Evolutionary conservation across 2,888 invertebrate species (phyloP).

Genomic region (Heliconius erato): DNA sequence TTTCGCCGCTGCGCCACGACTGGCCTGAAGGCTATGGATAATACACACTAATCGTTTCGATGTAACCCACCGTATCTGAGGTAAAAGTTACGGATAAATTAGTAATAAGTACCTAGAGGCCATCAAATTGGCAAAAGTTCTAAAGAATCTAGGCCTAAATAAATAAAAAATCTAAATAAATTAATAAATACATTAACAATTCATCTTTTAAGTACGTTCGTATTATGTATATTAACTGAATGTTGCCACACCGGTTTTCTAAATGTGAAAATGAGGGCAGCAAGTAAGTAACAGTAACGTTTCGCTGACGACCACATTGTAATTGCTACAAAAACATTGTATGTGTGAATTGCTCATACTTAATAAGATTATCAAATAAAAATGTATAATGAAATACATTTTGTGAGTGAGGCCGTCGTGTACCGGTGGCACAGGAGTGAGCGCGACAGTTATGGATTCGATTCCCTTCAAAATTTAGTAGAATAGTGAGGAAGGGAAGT

Average conservation of each 20-base stretch:
- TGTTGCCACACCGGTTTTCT: slow-evolving; percentile 34
- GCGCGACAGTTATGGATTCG: too few species aligned
- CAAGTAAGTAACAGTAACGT: slow-evolving; percentile 29
- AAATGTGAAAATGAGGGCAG: slow-evolving; percentile 36
- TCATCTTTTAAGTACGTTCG: background rate
- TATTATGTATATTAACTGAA: slow-evolving; percentile 12
- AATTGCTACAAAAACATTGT: slow-evolving; percentile 13
- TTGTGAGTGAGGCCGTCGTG: too few species aligned
- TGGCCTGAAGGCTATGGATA: too few species aligned
- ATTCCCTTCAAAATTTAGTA: too few species aligned
- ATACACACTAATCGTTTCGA: too few species aligned
- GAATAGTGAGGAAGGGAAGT: too few species aligned
- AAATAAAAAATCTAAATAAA: background rate
- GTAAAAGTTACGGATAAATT: too few species aligned
- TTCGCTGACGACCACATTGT: slow-evolving; percentile 17
- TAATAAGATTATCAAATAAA: slow-evolving; percentile 4
- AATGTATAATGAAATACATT: background rate
- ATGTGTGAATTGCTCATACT: background rate
- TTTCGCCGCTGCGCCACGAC: too few species aligned
- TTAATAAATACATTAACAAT: background rate
- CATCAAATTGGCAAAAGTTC: too few species aligned
- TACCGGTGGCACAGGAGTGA: too few species aligned
- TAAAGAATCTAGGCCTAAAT: background rate
- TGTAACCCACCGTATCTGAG: too few species aligned
- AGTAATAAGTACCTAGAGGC: too few species aligned